Evolutionary conservation across 2,888 invertebrate species (phyloP).

Genomic region (Agonopterix heracliana): DNA sequence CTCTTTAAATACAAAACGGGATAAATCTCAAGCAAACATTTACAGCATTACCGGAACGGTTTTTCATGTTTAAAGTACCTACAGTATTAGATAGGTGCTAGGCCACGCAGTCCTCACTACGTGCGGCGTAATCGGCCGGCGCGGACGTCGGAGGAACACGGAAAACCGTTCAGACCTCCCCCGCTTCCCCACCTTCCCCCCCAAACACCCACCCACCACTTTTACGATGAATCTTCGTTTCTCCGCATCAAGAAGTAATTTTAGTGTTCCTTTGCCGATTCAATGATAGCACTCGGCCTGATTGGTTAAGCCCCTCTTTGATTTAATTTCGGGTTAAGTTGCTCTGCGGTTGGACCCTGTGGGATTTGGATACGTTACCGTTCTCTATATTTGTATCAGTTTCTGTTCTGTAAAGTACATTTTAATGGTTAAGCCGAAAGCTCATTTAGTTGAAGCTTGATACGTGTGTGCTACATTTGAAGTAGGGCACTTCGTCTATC

Average conservation of each 20-base stretch:
- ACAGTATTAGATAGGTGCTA: slow-evolving; percentile 56
- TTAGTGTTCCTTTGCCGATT: slow-evolving; percentile 76
- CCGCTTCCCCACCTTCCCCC: slow-evolving; percentile 27
- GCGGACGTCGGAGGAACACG: slow-evolving; percentile 70
- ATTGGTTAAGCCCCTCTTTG: slow-evolving; percentile 75
- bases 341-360: slow-evolving; percentile 58
- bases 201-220: slow-evolving; percentile 55
- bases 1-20: slow-evolving; percentile 7
- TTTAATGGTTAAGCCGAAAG: neutral
- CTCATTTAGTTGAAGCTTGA: no score
- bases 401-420: slow-evolving; percentile 33
- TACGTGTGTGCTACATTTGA: no score
- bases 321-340: slow-evolving; percentile 76
- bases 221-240: slow-evolving; percentile 77
- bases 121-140: slow-evolving; percentile 67
- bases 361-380: slow-evolving; percentile 52
- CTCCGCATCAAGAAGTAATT: slow-evolving; percentile 76
- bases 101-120: slow-evolving; percentile 52
- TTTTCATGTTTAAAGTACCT: slow-evolving; percentile 73
- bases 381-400: slow-evolving; percentile 45
- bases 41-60: slow-evolving; percentile 69
- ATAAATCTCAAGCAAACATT: slow-evolving; percentile 59
- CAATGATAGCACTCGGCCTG: slow-evolving; percentile 75
- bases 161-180: slow-evolving; percentile 73
- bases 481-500: no score